phyloP scores from a whole-genome alignment of 2,113 vertebrate species.

The Henicopernis longicauda region DNA sequence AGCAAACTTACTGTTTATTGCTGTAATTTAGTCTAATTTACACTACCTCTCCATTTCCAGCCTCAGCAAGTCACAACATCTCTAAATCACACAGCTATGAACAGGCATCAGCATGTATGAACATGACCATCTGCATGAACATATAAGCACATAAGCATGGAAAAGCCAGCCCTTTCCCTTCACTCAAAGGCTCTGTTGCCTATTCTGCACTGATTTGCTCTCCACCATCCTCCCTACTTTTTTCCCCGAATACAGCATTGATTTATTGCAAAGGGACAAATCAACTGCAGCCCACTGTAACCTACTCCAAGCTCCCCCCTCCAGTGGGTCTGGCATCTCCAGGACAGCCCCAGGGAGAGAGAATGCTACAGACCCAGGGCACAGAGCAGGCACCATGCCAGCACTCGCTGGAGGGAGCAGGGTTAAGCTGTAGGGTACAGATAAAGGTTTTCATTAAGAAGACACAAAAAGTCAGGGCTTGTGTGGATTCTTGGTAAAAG shows the following conservation, averaged over 20 bases:
- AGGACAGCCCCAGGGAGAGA: neutral
- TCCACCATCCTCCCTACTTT: neutral
- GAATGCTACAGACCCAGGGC: neutral
- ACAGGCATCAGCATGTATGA: neutral
- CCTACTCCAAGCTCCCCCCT: accelerated
- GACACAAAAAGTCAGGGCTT: neutral
- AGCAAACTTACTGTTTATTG: neutral
- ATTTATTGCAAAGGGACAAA: neutral
- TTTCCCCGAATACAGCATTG: neutral
- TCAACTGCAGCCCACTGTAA: accelerated
- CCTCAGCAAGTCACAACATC: neutral
- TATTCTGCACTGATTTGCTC: neutral
- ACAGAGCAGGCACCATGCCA: neutral
- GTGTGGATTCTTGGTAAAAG: neutral
- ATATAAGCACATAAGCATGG: neutral
- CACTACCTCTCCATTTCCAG: neutral
- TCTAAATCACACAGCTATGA: neutral
- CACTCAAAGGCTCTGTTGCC: neutral
- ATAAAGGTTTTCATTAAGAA: neutral
- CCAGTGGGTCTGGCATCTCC: neutral
- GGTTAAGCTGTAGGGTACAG: neutral
- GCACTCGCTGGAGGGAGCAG: accelerated
- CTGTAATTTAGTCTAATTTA: neutral
- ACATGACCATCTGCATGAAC: neutral
- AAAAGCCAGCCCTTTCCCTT: neutral